These are phyloP conservation scores for Xestia xanthographa DNA, from an alignment of 2,888 invertebrate genomes.

Conservation along the genomic window DNA sequence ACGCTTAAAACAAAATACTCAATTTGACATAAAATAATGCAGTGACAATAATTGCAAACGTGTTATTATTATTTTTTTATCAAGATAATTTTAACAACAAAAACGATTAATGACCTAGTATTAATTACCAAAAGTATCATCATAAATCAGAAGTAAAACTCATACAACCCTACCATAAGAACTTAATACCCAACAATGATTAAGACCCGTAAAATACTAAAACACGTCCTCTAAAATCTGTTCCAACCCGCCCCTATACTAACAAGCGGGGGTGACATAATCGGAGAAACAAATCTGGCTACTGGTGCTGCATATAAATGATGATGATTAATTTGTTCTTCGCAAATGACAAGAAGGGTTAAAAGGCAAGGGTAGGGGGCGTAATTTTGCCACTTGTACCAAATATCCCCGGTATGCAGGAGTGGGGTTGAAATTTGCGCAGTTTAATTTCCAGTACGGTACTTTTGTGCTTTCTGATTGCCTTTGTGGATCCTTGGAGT, in stretches of 20 bases:
- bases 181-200: slow-evolving; percentile 72
- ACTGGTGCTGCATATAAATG: slow-evolving; percentile 90
- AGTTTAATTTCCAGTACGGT: slow-evolving; percentile 84
- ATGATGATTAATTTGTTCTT: slow-evolving; percentile 91
- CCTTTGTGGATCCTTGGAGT: slow-evolving; percentile 85
- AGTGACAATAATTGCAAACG: fast-evolving
- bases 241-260: slow-evolving; percentile 79
- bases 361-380: slow-evolving; percentile 82
- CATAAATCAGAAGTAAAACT: slow-evolving; percentile 48
- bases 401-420: slow-evolving; percentile 82
- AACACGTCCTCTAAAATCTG: slow-evolving; percentile 85
- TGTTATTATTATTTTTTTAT: slow-evolving; percentile 2
- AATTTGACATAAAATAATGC: too few relatives aligned
- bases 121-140: slow-evolving; percentile 28
- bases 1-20: neutral
- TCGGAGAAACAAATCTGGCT: slow-evolving; percentile 90
- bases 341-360: slow-evolving; percentile 90
- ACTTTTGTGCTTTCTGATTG: slow-evolving; percentile 86
- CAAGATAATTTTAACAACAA: slow-evolving; percentile 6
- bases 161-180: slow-evolving; percentile 50
- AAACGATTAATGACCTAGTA: slow-evolving; percentile 23
- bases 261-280: slow-evolving; percentile 89
- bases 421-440: slow-evolving; percentile 77
- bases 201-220: slow-evolving; percentile 82
- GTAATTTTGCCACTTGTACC: slow-evolving; percentile 85